Evolutionary conservation across 1,140 invertebrate genomes (phyloP).

Genomic region (Bemisia tabaci): DNA sequence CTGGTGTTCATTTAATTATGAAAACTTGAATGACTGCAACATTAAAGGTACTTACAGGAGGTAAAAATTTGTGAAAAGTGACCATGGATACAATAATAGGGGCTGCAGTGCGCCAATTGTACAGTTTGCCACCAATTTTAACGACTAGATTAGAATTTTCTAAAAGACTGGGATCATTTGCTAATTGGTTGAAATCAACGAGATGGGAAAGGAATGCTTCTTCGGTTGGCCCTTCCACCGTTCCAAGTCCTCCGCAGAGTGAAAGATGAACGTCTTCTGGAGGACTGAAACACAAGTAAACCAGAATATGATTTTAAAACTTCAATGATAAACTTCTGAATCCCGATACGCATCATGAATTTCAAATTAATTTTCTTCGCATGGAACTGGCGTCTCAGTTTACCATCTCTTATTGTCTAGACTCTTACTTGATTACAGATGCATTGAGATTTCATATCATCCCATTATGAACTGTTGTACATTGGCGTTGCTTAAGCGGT

Average conservation of each 20-base stretch:
- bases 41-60: constrained; percentile 28
- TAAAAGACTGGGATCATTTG: constrained; percentile 60
- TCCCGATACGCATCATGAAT: too few relatives aligned
- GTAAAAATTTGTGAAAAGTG: constrained; percentile 67
- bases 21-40: too few relatives aligned
- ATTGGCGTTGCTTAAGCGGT: too few relatives aligned
- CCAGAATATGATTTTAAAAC: constrained; percentile 1
- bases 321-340: too few relatives aligned
- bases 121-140: constrained; percentile 71
- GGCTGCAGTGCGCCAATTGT: constrained; percentile 76
- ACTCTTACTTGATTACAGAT: too few relatives aligned
- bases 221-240: constrained; percentile 40
- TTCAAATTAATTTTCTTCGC: too few relatives aligned
- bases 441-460: too few relatives aligned
- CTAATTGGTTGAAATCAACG: constrained; percentile 71
- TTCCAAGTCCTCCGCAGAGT: constrained; percentile 59
- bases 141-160: constrained; percentile 77
- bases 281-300: constrained; percentile 26
- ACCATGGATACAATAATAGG: constrained; percentile 74
- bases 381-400: too few relatives aligned
- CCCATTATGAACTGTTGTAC: too few relatives aligned
- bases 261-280: constrained; percentile 54
- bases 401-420: too few relatives aligned
- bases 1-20: too few relatives aligned
- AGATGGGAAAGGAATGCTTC: constrained; percentile 59